These are phyloP conservation scores for Diorhabda elongata DNA, from an alignment of 1,140 invertebrate genomes.

Conservation along the genomic window DNA sequence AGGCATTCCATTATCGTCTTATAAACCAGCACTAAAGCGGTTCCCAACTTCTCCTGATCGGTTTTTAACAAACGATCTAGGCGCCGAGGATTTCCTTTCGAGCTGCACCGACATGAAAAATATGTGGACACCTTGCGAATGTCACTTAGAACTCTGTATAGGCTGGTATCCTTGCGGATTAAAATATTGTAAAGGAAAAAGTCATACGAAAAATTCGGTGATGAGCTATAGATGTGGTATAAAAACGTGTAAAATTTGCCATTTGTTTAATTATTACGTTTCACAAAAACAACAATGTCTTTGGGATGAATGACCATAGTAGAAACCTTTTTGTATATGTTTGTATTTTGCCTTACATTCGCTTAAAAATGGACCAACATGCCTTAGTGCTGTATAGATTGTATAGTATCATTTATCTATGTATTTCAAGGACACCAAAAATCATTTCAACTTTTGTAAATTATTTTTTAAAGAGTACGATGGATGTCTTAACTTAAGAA, in stretches of 20 bases:
- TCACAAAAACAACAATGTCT: constrained; percentile 78
- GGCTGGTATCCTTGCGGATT: constrained; percentile 88
- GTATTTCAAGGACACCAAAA: too few species aligned
- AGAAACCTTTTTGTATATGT: constrained; percentile 18
- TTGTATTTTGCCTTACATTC: constrained; percentile 27
- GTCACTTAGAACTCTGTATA: constrained; percentile 79
- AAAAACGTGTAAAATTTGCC: constrained; percentile 88
- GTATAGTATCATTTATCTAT: constrained; percentile 5
- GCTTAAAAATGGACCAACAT: constrained; percentile 36
- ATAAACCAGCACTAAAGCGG: constrained; percentile 51
- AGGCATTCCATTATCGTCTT: constrained; percentile 59
- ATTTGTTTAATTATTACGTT: constrained; percentile 80
- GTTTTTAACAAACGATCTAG: constrained; percentile 38
- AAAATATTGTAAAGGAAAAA: constrained; percentile 85
- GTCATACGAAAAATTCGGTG: constrained; percentile 53
- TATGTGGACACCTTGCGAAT: constrained; percentile 68
- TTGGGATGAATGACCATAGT: constrained; percentile 73
- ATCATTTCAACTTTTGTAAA: too few species aligned
- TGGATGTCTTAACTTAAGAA: too few species aligned
- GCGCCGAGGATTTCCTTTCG: constrained; percentile 40
- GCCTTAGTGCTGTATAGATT: constrained; percentile 31
- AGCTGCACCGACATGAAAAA: constrained; percentile 62
- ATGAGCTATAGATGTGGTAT: constrained; percentile 87
- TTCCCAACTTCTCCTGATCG: constrained; percentile 50
- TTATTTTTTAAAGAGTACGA: too few species aligned